These are phyloP conservation scores for Synanthedon tipuliformis DNA, from an alignment of 2,888 invertebrate genomes.

Conservation along the genomic window DNA sequence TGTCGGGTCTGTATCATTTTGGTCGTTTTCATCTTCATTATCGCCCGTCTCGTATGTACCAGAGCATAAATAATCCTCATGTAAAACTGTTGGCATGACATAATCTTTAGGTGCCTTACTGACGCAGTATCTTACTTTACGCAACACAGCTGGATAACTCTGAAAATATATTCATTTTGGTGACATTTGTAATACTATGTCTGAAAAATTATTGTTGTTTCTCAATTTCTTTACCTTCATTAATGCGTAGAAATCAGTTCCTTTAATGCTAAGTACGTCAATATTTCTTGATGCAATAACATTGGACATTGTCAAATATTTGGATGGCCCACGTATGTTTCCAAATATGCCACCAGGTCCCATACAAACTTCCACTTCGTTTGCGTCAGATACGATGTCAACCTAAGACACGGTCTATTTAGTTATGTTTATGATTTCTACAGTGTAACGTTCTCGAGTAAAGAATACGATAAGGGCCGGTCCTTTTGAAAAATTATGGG, in stretches of 20 bases:
- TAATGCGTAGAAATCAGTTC: conserved; percentile 54
- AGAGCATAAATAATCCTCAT: conserved; percentile 27
- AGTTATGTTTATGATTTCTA: background rate
- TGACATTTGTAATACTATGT: no score
- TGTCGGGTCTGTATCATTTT: conserved; percentile 21
- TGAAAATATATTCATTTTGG: conserved; percentile 17
- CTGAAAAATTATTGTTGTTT: background rate
- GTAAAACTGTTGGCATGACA: conserved; percentile 48
- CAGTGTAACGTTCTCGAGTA: background rate
- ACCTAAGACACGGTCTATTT: conserved; percentile 25
- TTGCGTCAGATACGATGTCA: conserved; percentile 45
- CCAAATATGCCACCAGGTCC: conserved; percentile 64
- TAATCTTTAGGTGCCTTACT: conserved; percentile 52
- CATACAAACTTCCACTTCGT: conserved; percentile 62
- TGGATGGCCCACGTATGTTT: conserved; percentile 51
- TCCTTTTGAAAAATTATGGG: no score
- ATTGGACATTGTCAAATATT: conserved; percentile 52
- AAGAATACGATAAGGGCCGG: no score
- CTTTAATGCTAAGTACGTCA: conserved; percentile 55
- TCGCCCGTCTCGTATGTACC: conserved; percentile 40
- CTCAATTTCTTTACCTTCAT: conserved; percentile 37
- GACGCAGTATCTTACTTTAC: conserved; percentile 48
- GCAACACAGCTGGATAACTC: conserved; percentile 59
- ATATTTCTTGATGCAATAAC: conserved; percentile 59
- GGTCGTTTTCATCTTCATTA: conserved; percentile 42